Percentiles rank a stretch among this genome's conserved stretches.
Evolutionary conservation across 2,113 vertebrate species (phyloP).

Genomic region (Melanotaenia duboulayi): DNA sequence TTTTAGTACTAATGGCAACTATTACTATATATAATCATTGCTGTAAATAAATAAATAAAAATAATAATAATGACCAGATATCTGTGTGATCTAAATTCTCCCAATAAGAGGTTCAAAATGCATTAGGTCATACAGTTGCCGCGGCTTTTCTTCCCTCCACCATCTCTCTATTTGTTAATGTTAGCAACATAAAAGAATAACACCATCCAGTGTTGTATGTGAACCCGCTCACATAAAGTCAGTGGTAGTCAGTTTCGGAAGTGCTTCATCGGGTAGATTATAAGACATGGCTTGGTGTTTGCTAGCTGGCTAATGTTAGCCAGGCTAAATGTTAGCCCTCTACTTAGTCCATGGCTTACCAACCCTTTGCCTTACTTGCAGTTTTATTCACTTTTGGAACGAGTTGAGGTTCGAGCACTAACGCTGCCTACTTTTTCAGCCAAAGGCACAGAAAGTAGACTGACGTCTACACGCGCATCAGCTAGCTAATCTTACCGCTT

Average conservation of each 20-base stretch:
- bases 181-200: background rate
- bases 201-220: background rate
- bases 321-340: conserved; percentile 46
- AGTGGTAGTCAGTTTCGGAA: background rate
- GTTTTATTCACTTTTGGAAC: background rate
- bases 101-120: background rate
- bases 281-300: conserved; percentile 13
- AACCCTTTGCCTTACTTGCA: accelerated
- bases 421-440: background rate
- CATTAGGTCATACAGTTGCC: background rate
- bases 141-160: too few species aligned
- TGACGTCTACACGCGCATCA: conserved; percentile 4
- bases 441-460: background rate
- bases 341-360: background rate
- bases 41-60: background rate
- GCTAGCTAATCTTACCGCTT: conserved; percentile 22
- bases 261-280: background rate
- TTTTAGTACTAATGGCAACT: background rate
- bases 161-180: background rate
- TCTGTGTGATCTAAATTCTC: background rate
- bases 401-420: background rate
- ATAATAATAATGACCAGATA: background rate
- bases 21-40: background rate
- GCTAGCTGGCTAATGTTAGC: conserved; percentile 67
- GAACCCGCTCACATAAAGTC: background rate